Evolutionary conservation across 2,797 vertebrate species (phyloP).

Genomic region (Chloroceryle amazona): DNA sequence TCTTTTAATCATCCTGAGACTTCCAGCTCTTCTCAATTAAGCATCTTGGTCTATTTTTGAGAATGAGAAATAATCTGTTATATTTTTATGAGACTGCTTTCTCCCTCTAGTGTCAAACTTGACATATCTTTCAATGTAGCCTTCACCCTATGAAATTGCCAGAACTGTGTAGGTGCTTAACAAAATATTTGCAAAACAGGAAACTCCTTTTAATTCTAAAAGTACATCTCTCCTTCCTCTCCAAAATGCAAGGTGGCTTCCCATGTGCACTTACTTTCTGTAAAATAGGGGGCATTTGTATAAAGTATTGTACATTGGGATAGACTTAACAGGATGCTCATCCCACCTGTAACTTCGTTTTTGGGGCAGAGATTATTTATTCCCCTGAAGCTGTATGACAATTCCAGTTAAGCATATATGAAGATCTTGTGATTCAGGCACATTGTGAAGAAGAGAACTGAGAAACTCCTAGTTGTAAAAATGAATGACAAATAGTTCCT

Average conservation of each 20-base stretch:
- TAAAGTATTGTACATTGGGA: background rate
- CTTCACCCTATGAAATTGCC: fast-evolving
- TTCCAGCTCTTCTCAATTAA: background rate
- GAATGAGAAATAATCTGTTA: background rate
- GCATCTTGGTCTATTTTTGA: background rate
- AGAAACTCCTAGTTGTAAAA: background rate
- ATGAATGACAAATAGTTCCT: background rate
- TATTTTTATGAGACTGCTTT: background rate
- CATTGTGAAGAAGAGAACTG: background rate
- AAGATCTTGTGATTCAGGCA: background rate
- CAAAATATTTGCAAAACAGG: background rate
- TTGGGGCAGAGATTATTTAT: background rate
- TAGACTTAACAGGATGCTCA: background rate
- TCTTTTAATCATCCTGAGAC: background rate
- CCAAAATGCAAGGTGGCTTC: background rate
- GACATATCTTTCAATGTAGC: fast-evolving
- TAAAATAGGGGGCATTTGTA: background rate
- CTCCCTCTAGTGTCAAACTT: background rate
- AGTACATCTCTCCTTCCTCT: background rate
- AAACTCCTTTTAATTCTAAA: background rate
- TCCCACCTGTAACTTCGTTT: background rate
- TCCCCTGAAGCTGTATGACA: background rate
- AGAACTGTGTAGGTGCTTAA: background rate
- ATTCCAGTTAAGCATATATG: background rate
- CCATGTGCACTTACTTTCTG: background rate